These are phyloP conservation scores for Zoanthus sansibaricus DNA, from an alignment of 92 coral and sea anemone genomes.

Conservation along the genomic window DNA sequence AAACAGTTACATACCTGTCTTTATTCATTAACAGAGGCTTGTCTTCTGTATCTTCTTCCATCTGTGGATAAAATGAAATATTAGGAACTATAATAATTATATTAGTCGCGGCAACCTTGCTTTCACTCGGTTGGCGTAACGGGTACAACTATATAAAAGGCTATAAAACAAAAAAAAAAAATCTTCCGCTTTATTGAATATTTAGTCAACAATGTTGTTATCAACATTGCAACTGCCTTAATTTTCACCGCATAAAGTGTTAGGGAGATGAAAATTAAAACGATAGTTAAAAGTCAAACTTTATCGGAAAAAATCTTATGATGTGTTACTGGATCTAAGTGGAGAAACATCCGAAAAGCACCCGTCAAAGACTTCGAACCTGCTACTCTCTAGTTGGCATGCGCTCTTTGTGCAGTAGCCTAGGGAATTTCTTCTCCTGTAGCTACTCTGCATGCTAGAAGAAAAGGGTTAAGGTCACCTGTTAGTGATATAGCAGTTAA, in stretches of 20 bases:
- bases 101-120: slow-evolving; percentile 21
- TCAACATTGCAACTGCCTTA: slow-evolving; percentile 30
- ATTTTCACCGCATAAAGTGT: slow-evolving; percentile 4
- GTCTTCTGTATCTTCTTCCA: slow-evolving; percentile 48
- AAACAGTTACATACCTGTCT: slow-evolving; percentile 50
- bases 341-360: slow-evolving; percentile 5
- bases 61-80: slow-evolving; percentile 45
- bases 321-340: slow-evolving; percentile 7
- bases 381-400: slow-evolving; percentile 6
- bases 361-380: slow-evolving; percentile 10
- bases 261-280: slow-evolving; percentile 1
- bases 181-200: slow-evolving; percentile 6
- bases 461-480: slow-evolving; percentile 1
- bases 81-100: slow-evolving; percentile 27
- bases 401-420: slow-evolving; percentile 11
- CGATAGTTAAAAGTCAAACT: slow-evolving; percentile 3
- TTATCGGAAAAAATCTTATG: slow-evolving; percentile 3
- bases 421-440: slow-evolving; percentile 8
- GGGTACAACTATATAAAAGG: slow-evolving; percentile 40
- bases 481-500: slow-evolving; percentile 6
- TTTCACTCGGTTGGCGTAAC: slow-evolving; percentile 25
- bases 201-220: slow-evolving; percentile 17
- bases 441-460: slow-evolving; percentile 9
- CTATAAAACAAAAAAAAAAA: slow-evolving; percentile 13
- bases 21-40: slow-evolving; percentile 50